Percentiles rank a stretch among this genome's conserved stretches.
phyloP scores from a whole-genome alignment of 2,797 vertebrate genomes.

The Antrozous pallidus region DNA sequence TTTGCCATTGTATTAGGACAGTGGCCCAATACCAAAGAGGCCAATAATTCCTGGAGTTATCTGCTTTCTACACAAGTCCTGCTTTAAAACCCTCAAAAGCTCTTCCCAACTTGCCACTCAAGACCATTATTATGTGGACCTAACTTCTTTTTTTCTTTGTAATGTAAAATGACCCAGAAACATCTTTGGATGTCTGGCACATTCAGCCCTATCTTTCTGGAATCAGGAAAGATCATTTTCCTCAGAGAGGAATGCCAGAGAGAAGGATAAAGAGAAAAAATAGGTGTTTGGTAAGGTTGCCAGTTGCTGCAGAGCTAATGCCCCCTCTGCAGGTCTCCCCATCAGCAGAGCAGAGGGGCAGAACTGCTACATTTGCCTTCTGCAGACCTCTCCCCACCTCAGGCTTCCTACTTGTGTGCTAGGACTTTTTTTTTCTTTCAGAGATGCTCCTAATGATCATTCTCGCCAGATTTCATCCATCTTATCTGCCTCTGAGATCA shows the following conservation, averaged over 20 bases:
- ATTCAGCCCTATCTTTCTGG: not conserved
- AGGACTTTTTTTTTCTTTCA: not conserved
- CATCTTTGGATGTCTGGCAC: not conserved
- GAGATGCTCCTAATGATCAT: not conserved
- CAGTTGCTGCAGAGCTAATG: not conserved
- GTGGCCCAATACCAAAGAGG: not conserved
- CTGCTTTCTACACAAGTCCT: not conserved
- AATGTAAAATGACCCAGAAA: not conserved
- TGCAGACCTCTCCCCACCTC: not conserved
- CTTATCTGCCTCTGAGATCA: not conserved
- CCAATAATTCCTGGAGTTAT: not conserved
- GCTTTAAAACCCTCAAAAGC: not conserved
- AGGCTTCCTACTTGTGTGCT: not conserved
- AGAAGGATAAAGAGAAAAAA: not conserved
- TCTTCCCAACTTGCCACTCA: not conserved
- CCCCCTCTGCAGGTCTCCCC: not conserved
- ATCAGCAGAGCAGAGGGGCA: not conserved
- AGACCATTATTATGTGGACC: not conserved
- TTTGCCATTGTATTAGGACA: not conserved
- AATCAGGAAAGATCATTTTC: not conserved
- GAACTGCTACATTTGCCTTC: not conserved
- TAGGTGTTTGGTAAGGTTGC: not conserved
- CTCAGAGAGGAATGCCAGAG: not conserved
- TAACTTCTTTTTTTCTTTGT: not conserved
- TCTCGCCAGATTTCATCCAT: not conserved